A percentile compares a stretch with the other conserved stretches of the same genome.
Evolutionary conservation across 2,888 invertebrate genomes (phyloP).

Genomic region (Campoplex nolae): DNA sequence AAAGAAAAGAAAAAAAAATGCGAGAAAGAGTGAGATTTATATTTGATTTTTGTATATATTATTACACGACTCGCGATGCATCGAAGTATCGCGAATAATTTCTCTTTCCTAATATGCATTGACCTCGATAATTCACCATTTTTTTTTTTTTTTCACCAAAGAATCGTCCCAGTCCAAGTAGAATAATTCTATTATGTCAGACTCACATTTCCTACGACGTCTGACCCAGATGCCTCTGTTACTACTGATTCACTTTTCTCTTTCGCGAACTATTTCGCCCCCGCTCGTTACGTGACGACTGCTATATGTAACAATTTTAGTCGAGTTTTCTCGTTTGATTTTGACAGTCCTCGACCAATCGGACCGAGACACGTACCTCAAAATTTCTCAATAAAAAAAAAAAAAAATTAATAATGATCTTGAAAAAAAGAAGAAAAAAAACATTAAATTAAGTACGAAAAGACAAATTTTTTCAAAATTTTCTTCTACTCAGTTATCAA

Average conservation of each 20-base stretch:
- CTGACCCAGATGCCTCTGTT: constrained; percentile 29
- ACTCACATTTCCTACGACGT: constrained; percentile 16
- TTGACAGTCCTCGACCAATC: constrained; percentile 24
- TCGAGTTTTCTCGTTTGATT: constrained; percentile 27
- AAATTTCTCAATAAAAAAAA: constrained; percentile 50
- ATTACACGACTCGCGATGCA: neutral
- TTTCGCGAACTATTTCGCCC: constrained; percentile 3
- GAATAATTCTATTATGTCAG: constrained; percentile 8
- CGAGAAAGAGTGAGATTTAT: constrained; percentile 21
- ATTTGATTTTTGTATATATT: neutral
- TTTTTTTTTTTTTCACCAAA: neutral
- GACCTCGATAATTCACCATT: constrained; percentile 10
- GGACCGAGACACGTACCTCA: constrained; percentile 34
- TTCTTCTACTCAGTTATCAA: too few species aligned
- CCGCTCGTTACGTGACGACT: constrained; percentile 20
- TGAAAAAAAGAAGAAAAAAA: too few species aligned
- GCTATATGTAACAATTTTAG: constrained; percentile 6
- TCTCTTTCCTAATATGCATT: neutral
- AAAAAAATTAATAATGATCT: neutral
- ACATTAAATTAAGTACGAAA: too few species aligned
- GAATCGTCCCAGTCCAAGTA: neutral
- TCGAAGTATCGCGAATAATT: neutral
- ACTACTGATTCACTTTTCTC: constrained; percentile 34
- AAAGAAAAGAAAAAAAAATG: constrained; percentile 32
- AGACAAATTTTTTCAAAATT: too few species aligned